Base-by-base conservation (phyloP, 2,888 invertebrate species). In the Euproctis similis region DNA sequence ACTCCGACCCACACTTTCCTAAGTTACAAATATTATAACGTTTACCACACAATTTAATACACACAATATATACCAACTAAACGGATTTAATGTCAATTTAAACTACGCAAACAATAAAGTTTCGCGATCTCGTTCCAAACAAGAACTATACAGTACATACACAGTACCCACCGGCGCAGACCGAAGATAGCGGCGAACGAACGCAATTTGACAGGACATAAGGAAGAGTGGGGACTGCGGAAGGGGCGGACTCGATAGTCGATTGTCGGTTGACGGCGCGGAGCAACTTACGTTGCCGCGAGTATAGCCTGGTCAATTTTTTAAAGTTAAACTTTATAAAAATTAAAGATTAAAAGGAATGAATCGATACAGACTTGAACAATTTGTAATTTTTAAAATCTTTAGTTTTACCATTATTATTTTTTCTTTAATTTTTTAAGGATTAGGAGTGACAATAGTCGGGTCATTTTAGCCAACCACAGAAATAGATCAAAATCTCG, bases 101-200 rank as follows among this genome's bases (percentile, higher is more conserved):
- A 4, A 6, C 14, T 13, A 20, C 30, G 27, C 40, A 57, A 49
- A 58, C 56, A 28, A 55, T 59, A 67, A 73, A 76, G 71, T 76
- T 80, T 75, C 74, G 74, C 81, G 75, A 59, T 58, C 45, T 59
- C 42, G 34, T 30, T n/a, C n/a, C n/a, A n/a, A n/a, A n/a, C n/a
- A n/a, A 22, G 27, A 31, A 36, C 17, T n/a, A n/a, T n/a, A n/a
- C n/a, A n/a, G n/a, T n/a, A n/a, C n/a, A n/a, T n/a, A n/a, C n/a
- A n/a, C n/a, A n/a, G n/a, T n/a, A 29, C 30, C 18, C 31, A 35
- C 33, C 36, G 45, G 44, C 53, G 34, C 17, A n/a, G 46, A 48
- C 52, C 54, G 31, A 52, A 51, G 54, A 50, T 57, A 69, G 52
- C 72, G 67, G 68, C 64, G 65, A 63, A 63, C 65, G 57, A 67